phyloP scores from a whole-genome alignment of 2,888 invertebrate species.

The Protophormia terraenovae region DNA sequence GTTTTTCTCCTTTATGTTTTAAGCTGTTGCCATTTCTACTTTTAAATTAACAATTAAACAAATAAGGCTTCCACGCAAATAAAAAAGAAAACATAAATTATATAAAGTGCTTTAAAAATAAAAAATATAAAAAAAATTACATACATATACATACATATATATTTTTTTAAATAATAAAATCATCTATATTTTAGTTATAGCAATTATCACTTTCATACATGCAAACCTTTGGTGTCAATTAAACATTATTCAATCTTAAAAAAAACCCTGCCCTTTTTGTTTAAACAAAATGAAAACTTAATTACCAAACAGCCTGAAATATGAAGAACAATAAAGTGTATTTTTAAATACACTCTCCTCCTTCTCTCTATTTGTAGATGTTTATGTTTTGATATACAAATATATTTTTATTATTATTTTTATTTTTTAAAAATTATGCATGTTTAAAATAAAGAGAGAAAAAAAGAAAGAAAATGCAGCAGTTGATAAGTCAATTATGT shows the following conservation, averaged over 20 bases:
- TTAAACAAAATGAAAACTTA: not conserved
- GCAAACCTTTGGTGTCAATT: conserved; percentile 38
- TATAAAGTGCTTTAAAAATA: conserved; percentile 34
- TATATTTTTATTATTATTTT: conserved; percentile 10
- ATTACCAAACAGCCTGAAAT: conserved; percentile 15
- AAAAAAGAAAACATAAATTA: too few species aligned
- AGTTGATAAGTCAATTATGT: conserved; percentile 57
- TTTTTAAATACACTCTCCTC: conserved; percentile 23
- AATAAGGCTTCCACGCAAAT: conserved; percentile 56
- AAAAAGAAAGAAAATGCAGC: conserved; percentile 12
- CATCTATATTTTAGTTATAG: conserved; percentile 10
- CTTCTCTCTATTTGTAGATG: not conserved
- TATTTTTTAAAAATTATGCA: conserved; percentile 31
- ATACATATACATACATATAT: conserved; percentile 7
- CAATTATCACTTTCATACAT: not conserved
- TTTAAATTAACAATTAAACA: conserved; percentile 28
- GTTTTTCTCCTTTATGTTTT: conserved; percentile 9
- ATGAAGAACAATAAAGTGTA: conserved; percentile 44
- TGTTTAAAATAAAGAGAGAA: not conserved
- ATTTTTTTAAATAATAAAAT: not conserved
- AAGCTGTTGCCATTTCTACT: conserved; percentile 41
- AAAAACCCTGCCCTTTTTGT: not conserved
- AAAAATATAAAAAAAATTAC: not conserved
- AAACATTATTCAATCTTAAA: not conserved
- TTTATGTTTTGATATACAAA: conserved; percentile 52